Conservation (phyloP, 2,888 invertebrate genomes). For the Patella caerulea region DNA sequence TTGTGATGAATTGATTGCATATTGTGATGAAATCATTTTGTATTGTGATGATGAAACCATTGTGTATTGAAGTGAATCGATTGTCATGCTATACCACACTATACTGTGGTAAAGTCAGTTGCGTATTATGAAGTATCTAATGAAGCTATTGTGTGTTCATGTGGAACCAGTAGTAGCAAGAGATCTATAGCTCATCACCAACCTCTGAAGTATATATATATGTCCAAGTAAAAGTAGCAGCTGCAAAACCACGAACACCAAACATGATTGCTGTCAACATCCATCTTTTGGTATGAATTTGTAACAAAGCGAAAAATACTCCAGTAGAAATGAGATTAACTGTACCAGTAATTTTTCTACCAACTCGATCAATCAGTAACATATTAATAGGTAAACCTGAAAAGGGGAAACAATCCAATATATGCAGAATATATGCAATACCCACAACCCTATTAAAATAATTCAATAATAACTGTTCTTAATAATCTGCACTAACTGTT, state of each 20-base stretch:
- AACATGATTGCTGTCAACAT: conserved; percentile 66
- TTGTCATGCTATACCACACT: too few relatives aligned
- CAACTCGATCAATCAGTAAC: conserved; percentile 64
- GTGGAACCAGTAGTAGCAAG: neutral
- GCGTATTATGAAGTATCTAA: too few relatives aligned
- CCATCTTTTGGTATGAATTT: conserved; percentile 49
- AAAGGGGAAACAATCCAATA: conserved; percentile 21
- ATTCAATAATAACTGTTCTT: neutral
- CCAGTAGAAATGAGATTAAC: conserved; percentile 53
- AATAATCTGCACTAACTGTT: neutral
- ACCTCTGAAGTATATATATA: conserved; percentile 71
- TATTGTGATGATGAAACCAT: too few relatives aligned
- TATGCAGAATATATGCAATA: neutral
- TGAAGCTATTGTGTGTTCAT: too few relatives aligned
- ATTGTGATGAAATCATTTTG: too few relatives aligned
- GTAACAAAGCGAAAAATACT: conserved; percentile 58
- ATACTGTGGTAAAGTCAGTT: too few relatives aligned
- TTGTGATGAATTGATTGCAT: too few relatives aligned
- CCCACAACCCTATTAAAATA: neutral
- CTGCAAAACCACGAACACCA: conserved; percentile 61
- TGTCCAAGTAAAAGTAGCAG: conserved; percentile 65
- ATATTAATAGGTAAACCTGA: conserved; percentile 69
- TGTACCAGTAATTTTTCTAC: conserved; percentile 58
- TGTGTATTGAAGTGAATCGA: too few relatives aligned
- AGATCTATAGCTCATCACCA: conserved; percentile 15